Base-by-base conservation (phyloP, 2,888 invertebrate species). In the Leptura quadrifasciata region DNA sequence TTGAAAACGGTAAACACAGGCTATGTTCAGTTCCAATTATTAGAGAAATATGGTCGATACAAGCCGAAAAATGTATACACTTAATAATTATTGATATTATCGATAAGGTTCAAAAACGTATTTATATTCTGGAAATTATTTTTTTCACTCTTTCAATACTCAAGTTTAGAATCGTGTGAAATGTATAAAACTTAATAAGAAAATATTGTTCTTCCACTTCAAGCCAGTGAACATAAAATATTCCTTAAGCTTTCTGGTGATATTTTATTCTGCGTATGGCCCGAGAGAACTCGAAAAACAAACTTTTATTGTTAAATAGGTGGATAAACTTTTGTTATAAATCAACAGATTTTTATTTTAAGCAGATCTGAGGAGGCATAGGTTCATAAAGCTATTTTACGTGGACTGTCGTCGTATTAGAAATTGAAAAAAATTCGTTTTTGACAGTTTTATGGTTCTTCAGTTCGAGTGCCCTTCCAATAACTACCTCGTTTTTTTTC, bases 271-370 rank as follows among this genome's bases (percentile, higher is more conserved):
- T 54, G 65, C 69, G 35, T 58, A 61, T n/a, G 60, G 21, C 71
- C 47, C 47, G 17, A 24, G 39, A 61, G 52, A 69, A 39, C 39
- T 61, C 47, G 17, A 52, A 52, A 31, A 47, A 60, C 61, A 61
- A 71, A 71, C 47, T 71, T 71, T 71, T 61, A 24, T 61, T 71
- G 71, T 71, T 71, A 71, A 71, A 61, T 71, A 71, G 71, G 71
- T 52, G 21, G 61, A 61, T 71, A 52, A 71, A 71, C 61, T 71
- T 71, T 71, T 71, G 71, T 71, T 71, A 61, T 71, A 71, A 71
- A 71, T 71, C 71, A 71, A 24, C 24, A 47, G 71, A 71, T 5
- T 71, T 71, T 71, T 71, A 71, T 71, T 71, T 71, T 71, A 71
- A 61, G 52, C 24, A 71, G 52, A 71, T 71, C 60, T 35, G 39